Evolutionary conservation across 2,888 invertebrate genomes (phyloP).

Genomic region (Caenorhabditis drosophilae): DNA sequence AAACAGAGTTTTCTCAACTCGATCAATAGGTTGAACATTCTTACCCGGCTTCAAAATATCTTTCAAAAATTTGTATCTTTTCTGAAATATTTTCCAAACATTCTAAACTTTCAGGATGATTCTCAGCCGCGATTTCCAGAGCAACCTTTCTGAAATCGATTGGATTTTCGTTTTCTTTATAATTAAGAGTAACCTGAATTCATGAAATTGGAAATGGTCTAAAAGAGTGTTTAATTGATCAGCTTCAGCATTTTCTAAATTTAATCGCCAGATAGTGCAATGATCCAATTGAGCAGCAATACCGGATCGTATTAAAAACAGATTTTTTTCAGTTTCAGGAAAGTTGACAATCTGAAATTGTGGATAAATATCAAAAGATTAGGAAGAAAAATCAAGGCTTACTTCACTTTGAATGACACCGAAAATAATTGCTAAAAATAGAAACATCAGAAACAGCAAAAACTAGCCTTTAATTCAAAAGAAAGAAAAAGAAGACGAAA

Average conservation of each 20-base stretch:
- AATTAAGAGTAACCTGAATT: conserved; percentile 17
- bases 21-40: neutral
- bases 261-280: conserved; percentile 38
- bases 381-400: no score
- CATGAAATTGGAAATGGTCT: conserved; percentile 30
- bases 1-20: no score
- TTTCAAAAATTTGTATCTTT: conserved; percentile 20
- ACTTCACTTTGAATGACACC: no score
- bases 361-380: no score
- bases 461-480: no score
- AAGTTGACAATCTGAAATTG: no score
- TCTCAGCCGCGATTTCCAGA: conserved; percentile 8
- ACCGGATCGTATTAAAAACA: conserved; percentile 16
- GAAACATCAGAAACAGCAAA: neutral
- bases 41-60: conserved; percentile 7
- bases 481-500: no score
- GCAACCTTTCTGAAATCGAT: conserved; percentile 29
- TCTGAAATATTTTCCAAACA: conserved; percentile 15
- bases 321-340: conserved; percentile 18
- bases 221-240: conserved; percentile 19
- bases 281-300: conserved; percentile 31
- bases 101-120: conserved; percentile 18
- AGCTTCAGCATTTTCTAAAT: conserved; percentile 7
- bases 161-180: conserved; percentile 12
- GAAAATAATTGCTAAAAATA: conserved; percentile 3